Evolutionary conservation across 2,888 invertebrate genomes (phyloP).

Genomic region (Eurytoma adleriae): DNA sequence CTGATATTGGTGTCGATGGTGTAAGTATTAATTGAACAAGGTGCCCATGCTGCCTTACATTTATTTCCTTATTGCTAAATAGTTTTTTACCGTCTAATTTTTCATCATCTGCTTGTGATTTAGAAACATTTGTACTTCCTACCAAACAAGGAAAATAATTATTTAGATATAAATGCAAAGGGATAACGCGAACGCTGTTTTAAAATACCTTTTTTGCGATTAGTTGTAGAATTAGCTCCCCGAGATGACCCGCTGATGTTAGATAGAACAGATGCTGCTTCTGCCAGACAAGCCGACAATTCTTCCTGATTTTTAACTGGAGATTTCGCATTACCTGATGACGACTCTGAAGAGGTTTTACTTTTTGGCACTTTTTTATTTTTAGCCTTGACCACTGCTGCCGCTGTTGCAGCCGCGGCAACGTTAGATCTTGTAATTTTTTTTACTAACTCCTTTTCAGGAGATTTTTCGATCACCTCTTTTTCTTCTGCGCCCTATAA

Average conservation of each 20-base stretch:
- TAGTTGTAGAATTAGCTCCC: conserved; percentile 59
- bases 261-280: conserved; percentile 71
- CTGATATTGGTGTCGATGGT: conserved; percentile 78
- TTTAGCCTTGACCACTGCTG: conserved; percentile 61
- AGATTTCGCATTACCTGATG: conserved; percentile 61
- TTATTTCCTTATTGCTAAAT: conserved; percentile 77
- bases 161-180: not conserved
- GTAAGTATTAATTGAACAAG: conserved; percentile 82
- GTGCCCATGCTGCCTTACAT: conserved; percentile 78
- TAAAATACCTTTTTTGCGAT: conserved; percentile 66
- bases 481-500: conserved; percentile 41
- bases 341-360: conserved; percentile 65
- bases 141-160: conserved; percentile 50
- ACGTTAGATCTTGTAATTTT: conserved; percentile 65
- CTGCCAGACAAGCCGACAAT: conserved; percentile 72
- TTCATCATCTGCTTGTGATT: conserved; percentile 53
- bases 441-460: conserved; percentile 38
- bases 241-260: conserved; percentile 62
- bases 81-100: conserved; percentile 58
- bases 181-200: no score
- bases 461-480: conserved; percentile 59
- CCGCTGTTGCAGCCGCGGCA: conserved; percentile 43
- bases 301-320: conserved; percentile 68
- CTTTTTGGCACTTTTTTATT: conserved; percentile 66
- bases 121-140: conserved; percentile 60